Percentiles rank a stretch among this genome's conserved stretches.
Conservation (phyloP, 2,888 invertebrate species). For the Antheraea yamamai region DNA sequence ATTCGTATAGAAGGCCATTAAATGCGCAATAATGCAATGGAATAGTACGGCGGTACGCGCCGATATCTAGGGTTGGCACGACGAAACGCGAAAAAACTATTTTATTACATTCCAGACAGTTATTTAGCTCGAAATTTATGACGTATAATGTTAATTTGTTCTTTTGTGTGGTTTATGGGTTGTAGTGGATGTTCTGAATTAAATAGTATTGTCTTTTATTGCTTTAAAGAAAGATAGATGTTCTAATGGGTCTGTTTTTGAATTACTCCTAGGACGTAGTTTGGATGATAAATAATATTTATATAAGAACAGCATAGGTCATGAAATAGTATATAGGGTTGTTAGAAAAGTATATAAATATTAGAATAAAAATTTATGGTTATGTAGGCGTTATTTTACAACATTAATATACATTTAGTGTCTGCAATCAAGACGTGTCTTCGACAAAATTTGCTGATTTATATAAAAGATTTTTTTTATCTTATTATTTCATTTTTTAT, state of each 20-base stretch:
- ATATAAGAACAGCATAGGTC: neutral
- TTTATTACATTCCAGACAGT: slow-evolving; percentile 3
- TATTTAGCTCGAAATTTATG: slow-evolving; percentile 20
- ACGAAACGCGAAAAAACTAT: slow-evolving; percentile 19
- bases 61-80: slow-evolving; percentile 40
- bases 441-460: too few species aligned
- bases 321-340: neutral
- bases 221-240: slow-evolving; percentile 1
- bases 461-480: too few species aligned
- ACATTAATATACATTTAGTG: neutral
- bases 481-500: too few species aligned
- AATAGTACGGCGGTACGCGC: slow-evolving; percentile 39
- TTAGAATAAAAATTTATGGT: too few species aligned
- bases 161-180: slow-evolving; percentile 13
- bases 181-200: slow-evolving; percentile 10
- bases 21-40: slow-evolving; percentile 51
- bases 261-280: neutral
- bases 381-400: neutral
- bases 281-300: neutral
- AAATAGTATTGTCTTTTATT: slow-evolving; percentile 12
- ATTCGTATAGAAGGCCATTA: slow-evolving; percentile 50
- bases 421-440: too few species aligned
- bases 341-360: neutral
- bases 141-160: slow-evolving; percentile 19
- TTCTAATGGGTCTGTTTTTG: neutral